Percentiles rank a stretch among this genome's conserved stretches.
These are phyloP conservation scores for Chloromyia formosa DNA, from an alignment of 2,888 invertebrate genomes.

Conservation along the genomic window DNA sequence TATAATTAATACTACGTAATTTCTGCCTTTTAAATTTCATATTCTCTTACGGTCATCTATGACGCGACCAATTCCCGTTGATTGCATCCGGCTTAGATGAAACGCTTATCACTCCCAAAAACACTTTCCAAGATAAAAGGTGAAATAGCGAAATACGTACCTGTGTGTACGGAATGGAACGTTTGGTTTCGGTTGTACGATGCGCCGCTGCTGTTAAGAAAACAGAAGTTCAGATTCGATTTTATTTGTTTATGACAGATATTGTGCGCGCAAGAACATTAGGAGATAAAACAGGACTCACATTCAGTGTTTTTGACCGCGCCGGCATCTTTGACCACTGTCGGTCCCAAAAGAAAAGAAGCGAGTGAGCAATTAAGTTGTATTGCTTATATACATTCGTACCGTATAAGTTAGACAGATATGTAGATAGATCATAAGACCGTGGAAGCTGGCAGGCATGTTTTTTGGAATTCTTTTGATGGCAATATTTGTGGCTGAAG, in stretches of 20 bases:
- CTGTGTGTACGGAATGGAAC: no score
- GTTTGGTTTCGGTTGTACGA: neutral
- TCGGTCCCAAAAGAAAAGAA: neutral
- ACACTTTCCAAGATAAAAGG: neutral
- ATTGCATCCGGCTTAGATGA: neutral
- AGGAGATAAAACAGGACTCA: slow-evolving; percentile 6
- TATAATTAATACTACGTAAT: no score
- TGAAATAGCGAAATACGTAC: no score
- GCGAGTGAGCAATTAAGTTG: slow-evolving; percentile 22
- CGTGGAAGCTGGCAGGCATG: neutral
- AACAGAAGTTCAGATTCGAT: slow-evolving; percentile 33
- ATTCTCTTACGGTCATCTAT: no score
- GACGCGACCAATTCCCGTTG: no score
- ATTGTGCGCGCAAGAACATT: slow-evolving; percentile 32
- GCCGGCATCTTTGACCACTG: slow-evolving; percentile 22
- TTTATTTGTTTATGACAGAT: slow-evolving; percentile 38
- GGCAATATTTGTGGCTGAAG: slow-evolving; percentile 12
- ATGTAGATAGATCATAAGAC: neutral
- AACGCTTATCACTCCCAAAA: slow-evolving; percentile 26
- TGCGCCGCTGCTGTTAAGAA: slow-evolving; percentile 21
- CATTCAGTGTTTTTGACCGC: neutral
- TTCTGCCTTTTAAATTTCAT: no score
- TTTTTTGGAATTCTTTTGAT: neutral
- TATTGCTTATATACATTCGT: neutral
- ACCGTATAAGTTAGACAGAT: neutral